Base-by-base conservation (phyloP, 2,888 invertebrate species). In the Cactoblastis cactorum region DNA sequence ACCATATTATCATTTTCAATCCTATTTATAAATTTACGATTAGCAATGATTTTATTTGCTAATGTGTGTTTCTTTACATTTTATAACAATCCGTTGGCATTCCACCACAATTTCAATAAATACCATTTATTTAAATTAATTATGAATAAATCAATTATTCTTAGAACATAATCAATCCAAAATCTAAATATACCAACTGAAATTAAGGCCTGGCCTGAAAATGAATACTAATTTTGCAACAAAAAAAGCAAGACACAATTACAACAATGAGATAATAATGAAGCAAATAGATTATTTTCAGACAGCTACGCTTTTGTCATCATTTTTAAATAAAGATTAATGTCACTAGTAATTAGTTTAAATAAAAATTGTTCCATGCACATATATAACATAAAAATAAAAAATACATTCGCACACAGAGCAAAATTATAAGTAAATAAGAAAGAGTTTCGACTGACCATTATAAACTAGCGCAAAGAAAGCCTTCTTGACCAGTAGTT, bases 401-500 rank as follows among this genome's bases (percentile, higher is more conserved):
- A 28, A 1, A 15, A 17, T 1, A 17, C 17, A 32, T 32, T 43
- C 43, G 43, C 43, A 17, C 28, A 43, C 9, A n/a, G 1, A 41
- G 38, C 18, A 17, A 38, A 17, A 24, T 28, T 15, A 32, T 8
- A 32, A 9, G 12, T 2, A 14, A 35, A 35, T 12, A 35, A 35
- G 15, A 35, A 35, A 35, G 6, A 41, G 9, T 37, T 41, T 45
- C 14, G n/a, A 52, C 87, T 92, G 72, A 95, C 96, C 98, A 92
- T 99, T 99, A 89, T 98, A 98, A 53, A 99, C 98, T 60, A 99
- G 93, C 35, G 99, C 99, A 90, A 98, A 99, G 91, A 99, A 99
- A 47, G 99, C 99, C 86, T 98, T 98, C 90, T 98, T 97, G 60
- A 98, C 99, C 64, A 98, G 94, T 55, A 99, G 92, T 82, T 98